A percentile compares a stretch with the other conserved stretches of the same genome.
Evolutionary conservation across 1,140 invertebrate genomes (phyloP).

Genomic region (Latrodectus geometricus): DNA sequence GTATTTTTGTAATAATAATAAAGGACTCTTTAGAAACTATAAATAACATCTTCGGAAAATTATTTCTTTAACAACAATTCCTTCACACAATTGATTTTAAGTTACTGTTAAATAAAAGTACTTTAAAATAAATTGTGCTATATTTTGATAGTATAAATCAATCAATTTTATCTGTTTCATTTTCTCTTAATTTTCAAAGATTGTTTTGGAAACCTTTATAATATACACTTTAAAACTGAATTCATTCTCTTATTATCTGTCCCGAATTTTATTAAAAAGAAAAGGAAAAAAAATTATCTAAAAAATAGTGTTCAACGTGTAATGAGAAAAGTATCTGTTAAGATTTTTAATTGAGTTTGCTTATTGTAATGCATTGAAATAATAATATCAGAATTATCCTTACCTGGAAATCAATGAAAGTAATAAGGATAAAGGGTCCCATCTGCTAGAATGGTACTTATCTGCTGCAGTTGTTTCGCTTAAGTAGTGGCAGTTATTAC

Average conservation of each 20-base stretch:
- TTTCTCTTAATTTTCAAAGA: too few relatives aligned
- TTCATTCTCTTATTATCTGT: neutral
- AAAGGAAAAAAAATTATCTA: neutral
- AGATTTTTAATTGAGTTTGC: neutral
- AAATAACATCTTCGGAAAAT: too few relatives aligned
- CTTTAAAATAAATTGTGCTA: too few relatives aligned
- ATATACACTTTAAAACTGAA: neutral
- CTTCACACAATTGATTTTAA: too few relatives aligned
- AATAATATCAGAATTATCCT: neutral
- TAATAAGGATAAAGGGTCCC: neutral
- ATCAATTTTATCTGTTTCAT: too few relatives aligned
- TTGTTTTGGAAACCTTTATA: neutral
- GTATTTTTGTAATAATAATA: too few relatives aligned
- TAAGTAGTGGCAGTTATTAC: neutral
- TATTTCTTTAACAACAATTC: too few relatives aligned
- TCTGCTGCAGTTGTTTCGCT: constrained; percentile 9
- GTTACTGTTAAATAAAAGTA: too few relatives aligned
- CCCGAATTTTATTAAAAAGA: neutral
- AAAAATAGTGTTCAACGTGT: neutral
- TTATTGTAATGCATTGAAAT: neutral
- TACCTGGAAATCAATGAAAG: neutral
- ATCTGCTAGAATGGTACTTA: neutral
- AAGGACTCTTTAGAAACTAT: too few relatives aligned
- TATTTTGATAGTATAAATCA: too few relatives aligned
- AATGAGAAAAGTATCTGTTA: neutral